Evolutionary conservation across 1,140 invertebrate species (phyloP).

Genomic region (Atta colombica): DNA sequence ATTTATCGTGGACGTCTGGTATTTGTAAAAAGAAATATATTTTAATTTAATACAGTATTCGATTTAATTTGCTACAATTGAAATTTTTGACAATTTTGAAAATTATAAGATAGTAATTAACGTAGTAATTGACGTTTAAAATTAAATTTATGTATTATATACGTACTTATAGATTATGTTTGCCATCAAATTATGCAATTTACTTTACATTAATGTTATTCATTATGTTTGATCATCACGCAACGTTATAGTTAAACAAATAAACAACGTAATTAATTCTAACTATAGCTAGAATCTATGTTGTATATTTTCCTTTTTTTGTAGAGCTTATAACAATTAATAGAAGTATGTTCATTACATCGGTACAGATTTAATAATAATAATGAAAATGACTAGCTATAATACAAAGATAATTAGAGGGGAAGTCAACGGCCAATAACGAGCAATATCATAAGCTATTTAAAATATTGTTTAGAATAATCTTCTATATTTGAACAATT

Average conservation of each 20-base stretch:
- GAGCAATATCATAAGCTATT: no score
- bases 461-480: no score
- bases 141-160: background rate
- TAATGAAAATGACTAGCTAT: no score
- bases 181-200: background rate
- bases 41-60: background rate
- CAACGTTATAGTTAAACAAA: background rate
- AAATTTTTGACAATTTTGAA: background rate
- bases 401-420: no score
- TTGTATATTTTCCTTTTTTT: background rate
- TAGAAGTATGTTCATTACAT: no score
- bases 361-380: no score
- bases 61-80: background rate
- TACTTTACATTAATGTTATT: background rate
- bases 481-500: no score
- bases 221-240: background rate
- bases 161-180: background rate
- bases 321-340: background rate
- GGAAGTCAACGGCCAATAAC: no score
- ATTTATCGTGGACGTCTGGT: constrained; percentile 17
- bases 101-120: background rate
- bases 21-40: constrained; percentile 38
- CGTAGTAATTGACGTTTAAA: background rate
- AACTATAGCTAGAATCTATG: background rate
- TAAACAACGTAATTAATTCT: background rate